Base-by-base conservation (phyloP, 2,113 vertebrate species). In the Fulica atra region DNA sequence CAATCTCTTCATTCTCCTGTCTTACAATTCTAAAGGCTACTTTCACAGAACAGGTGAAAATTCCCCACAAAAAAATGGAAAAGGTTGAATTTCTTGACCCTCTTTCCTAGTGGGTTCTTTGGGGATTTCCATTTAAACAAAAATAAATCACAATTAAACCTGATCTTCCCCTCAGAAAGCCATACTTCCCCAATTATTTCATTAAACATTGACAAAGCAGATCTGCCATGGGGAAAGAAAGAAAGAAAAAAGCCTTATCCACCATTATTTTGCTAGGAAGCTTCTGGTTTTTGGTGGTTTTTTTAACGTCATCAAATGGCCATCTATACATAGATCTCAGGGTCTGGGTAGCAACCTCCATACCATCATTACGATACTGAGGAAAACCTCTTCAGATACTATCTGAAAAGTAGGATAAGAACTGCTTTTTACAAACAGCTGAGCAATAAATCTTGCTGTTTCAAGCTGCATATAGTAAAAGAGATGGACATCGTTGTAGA, bases 111-210 rank as follows among this genome's bases (percentile, higher is more conserved):
- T 35, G 63, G 54, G 5, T 54, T 89, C 44, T 89, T 87, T 11
- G 65, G 89, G 93, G 79, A 82, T 89, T 96, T 89, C 70, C 61
- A 79, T 15, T 51, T 36, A 0, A 9, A 65, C 71, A 77, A 48
- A 50, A 56, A 53, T 28, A 53, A 60, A 54, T 25, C 54, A 68
- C 20, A 71, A 25, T 81, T 71, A 74, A 86, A 70, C 68, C 19
- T 1, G 1, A 5, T 86, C 35, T 94, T 95, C 61, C 59, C 44
- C 35, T 86, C 35, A 88, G 93, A 89, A 90, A 79, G 73, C 1
- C 7, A 4, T 23, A 71, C 81, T 96, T 96, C 94, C 76, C 51
- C 81, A 94, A 94, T 83, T 82, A 63, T 51, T 36, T 90, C 50
- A 89, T 40, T n/a, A 80, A 42, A 77, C 2, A 14, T 51, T 71